These are phyloP conservation scores for Ethmia dodecea DNA, from an alignment of 2,888 invertebrate species.

Conservation along the genomic window DNA sequence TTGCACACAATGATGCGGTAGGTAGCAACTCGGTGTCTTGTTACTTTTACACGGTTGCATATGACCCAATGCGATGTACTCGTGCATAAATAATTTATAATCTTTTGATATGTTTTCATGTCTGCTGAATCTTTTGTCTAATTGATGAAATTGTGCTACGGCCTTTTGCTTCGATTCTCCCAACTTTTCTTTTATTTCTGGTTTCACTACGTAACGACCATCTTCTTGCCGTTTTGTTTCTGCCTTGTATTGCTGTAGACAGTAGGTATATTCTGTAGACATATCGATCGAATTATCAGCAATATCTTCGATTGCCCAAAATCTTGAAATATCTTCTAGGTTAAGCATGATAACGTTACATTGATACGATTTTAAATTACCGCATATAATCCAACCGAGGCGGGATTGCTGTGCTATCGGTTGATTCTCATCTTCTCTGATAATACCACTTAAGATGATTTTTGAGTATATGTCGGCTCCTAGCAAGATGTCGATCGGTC, in stretches of 20 bases:
- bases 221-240: neutral
- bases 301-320: slow-evolving; percentile 2
- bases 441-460: neutral
- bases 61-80: slow-evolving; percentile 1
- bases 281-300: neutral
- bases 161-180: slow-evolving; percentile 14
- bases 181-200: slow-evolving; percentile 9
- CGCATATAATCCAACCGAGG: neutral
- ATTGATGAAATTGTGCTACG: slow-evolving; percentile 7
- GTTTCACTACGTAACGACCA: neutral
- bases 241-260: neutral
- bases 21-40: neutral
- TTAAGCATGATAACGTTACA: neutral
- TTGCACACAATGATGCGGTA: slow-evolving; percentile 11
- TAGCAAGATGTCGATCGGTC: neutral
- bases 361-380: neutral
- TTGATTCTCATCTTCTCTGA: neutral
- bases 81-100: slow-evolving; percentile 5
- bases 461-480: slow-evolving; percentile 2
- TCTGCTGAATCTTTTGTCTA: slow-evolving; percentile 5
- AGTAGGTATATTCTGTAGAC: neutral
- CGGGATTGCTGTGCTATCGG: neutral
- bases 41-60: slow-evolving; percentile 1
- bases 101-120: neutral
- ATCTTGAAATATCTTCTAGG: neutral